A percentile compares a stretch with the other conserved stretches of the same genome.
phyloP scores from a whole-genome alignment of 2,888 invertebrate genomes.

The Lycocerus yunnanus region DNA sequence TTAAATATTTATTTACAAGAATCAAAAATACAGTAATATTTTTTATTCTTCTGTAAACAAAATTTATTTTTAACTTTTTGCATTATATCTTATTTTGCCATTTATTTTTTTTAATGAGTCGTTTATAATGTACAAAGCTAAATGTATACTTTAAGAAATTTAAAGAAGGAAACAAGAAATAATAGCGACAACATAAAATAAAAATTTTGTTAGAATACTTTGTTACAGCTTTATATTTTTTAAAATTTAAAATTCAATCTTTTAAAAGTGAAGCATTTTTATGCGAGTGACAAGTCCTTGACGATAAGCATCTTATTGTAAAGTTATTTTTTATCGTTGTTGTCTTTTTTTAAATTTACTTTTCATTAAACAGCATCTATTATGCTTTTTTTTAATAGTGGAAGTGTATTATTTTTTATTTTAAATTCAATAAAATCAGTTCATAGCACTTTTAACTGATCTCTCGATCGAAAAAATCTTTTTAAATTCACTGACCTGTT shows the following conservation, averaged over 20 bases:
- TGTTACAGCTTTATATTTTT: not conserved
- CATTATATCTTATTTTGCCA: not conserved
- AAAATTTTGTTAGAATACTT: not conserved
- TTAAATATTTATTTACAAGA: not conserved
- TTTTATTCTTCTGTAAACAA: not conserved
- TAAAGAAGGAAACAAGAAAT: not conserved
- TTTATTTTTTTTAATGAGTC: not conserved
- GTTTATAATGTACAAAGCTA: not conserved
- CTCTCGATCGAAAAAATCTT: slow-evolving; percentile 17
- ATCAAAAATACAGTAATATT: not conserved
- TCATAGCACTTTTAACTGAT: slow-evolving; percentile 17
- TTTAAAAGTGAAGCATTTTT: not conserved
- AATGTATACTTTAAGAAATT: not conserved
- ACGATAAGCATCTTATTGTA: not conserved
- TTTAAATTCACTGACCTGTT: slow-evolving; percentile 22
- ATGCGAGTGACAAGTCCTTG: not conserved
- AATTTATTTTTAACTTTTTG: not conserved
- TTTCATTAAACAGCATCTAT: not conserved
- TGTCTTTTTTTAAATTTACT: not conserved
- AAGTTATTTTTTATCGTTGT: not conserved
- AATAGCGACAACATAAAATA: not conserved
- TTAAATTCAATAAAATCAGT: not conserved
- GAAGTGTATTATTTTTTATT: not conserved
- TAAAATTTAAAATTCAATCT: not conserved
- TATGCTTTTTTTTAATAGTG: not conserved